These are phyloP conservation scores for Maniola hyperantus DNA, from an alignment of 2,888 invertebrate genomes.

Conservation along the genomic window DNA sequence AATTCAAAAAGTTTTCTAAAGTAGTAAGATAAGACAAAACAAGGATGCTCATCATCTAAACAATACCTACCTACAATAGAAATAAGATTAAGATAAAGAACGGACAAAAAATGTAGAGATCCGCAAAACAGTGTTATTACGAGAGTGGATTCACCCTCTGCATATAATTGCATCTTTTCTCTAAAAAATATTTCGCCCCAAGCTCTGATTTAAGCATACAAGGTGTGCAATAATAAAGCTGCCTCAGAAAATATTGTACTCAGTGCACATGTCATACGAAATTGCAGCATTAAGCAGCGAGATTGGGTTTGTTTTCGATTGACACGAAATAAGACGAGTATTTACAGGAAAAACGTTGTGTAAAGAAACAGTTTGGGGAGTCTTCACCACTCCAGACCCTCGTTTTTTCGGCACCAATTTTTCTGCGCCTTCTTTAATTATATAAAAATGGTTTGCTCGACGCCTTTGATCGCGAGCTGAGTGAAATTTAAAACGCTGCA, in stretches of 20 bases:
- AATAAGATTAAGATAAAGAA: slow-evolving; percentile 1
- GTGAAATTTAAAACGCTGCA: slow-evolving; percentile 45
- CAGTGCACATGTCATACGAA: slow-evolving; percentile 49
- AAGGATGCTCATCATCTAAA: neutral
- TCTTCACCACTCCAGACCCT: slow-evolving; percentile 66
- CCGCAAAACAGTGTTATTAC: slow-evolving; percentile 29
- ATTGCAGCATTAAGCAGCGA: slow-evolving; percentile 48
- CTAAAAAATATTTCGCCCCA: slow-evolving; percentile 73
- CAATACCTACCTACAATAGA: neutral
- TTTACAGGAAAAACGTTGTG: slow-evolving; percentile 75
- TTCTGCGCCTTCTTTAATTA: slow-evolving; percentile 74
- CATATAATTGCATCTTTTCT: slow-evolving; percentile 81
- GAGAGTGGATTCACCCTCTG: slow-evolving; percentile 51
- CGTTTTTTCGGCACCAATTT: slow-evolving; percentile 74
- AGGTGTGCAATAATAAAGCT: slow-evolving; percentile 81
- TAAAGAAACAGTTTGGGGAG: slow-evolving; percentile 75
- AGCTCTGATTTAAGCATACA: slow-evolving; percentile 82
- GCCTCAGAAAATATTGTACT: slow-evolving; percentile 74
- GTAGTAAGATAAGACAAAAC: slow-evolving; percentile 1
- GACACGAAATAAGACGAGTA: slow-evolving; percentile 53
- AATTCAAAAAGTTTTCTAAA: too few species aligned
- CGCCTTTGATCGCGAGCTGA: slow-evolving; percentile 61
- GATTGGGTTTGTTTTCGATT: slow-evolving; percentile 56
- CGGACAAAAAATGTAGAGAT: slow-evolving; percentile 16
- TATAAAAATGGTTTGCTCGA: slow-evolving; percentile 78